Evolutionary conservation across 1,140 invertebrate genomes (phyloP).

Genomic region (Odontomachus brunneus): DNA sequence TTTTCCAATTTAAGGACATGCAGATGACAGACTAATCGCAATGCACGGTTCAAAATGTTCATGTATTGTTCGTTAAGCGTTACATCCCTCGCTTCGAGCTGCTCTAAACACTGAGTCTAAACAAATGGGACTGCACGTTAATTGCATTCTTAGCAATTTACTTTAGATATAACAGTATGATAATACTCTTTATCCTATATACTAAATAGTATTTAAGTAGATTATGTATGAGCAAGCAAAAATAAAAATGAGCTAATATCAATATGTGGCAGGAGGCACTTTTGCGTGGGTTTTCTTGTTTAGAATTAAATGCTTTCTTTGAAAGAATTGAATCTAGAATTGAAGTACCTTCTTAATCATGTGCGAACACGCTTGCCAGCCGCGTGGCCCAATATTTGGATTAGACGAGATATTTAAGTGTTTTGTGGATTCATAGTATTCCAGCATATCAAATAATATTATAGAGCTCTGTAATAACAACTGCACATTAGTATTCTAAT

Average conservation of each 20-base stretch:
- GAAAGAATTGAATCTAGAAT: too few species aligned
- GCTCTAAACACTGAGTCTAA: constrained; percentile 90
- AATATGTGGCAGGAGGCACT: background rate
- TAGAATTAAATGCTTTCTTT: background rate
- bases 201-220: background rate
- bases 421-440: constrained; percentile 94
- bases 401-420: constrained; percentile 93
- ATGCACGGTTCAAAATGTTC: constrained; percentile 89
- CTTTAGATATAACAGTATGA: constrained; percentile 16
- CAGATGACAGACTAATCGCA: constrained; percentile 89
- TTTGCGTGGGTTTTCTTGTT: background rate
- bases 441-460: constrained; percentile 95
- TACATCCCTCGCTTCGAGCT: constrained; percentile 89
- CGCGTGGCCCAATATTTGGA: constrained; percentile 89
- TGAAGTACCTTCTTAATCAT: constrained; percentile 92
- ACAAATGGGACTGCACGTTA: constrained; percentile 72
- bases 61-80: constrained; percentile 89
- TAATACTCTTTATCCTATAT: background rate
- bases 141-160: constrained; percentile 32
- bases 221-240: background rate
- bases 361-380: constrained; percentile 92
- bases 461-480: constrained; percentile 83
- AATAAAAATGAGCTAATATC: constrained; percentile 26
- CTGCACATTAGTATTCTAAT: constrained; percentile 35
- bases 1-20: constrained; percentile 91